Percentiles rank a stretch among this genome's conserved stretches.
These are phyloP conservation scores for Drosophila seguyi DNA, from an alignment of 1,140 invertebrate genomes.

Conservation along the genomic window DNA sequence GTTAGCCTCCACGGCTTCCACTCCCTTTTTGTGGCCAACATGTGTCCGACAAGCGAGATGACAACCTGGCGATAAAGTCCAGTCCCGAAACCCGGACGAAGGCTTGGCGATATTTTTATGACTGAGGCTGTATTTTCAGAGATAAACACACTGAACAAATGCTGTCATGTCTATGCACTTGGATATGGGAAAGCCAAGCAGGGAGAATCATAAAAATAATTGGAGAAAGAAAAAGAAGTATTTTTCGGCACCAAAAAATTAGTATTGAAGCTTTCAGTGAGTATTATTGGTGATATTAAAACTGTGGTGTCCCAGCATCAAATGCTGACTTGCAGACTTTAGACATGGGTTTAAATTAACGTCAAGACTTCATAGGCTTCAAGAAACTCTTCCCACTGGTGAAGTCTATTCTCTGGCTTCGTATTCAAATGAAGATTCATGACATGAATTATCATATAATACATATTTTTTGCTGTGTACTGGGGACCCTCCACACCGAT, in stretches of 20 bases:
- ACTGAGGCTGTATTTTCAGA: constrained; percentile 50
- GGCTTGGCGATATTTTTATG: constrained; percentile 80
- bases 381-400: not conserved
- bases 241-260: not conserved
- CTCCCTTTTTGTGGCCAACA: constrained; percentile 63
- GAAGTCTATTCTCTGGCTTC: not conserved
- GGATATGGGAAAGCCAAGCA: constrained; percentile 3
- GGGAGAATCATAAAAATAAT: constrained; percentile 11
- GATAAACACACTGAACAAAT: constrained; percentile 18
- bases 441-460: not conserved
- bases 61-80: constrained; percentile 67
- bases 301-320: not conserved
- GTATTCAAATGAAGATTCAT: constrained; percentile 2
- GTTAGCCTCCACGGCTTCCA: constrained; percentile 52
- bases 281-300: not conserved
- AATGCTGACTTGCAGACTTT: not conserved
- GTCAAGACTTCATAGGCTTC: too few relatives aligned
- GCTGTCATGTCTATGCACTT: constrained; percentile 2
- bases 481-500: constrained; percentile 45
- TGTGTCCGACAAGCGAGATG: constrained; percentile 72
- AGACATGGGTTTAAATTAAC: too few relatives aligned
- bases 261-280: not conserved
- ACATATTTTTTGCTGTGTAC: constrained; percentile 17
- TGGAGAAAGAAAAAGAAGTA: not conserved
- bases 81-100: constrained; percentile 31